A percentile compares a stretch with the other conserved stretches of the same genome.
phyloP scores from a whole-genome alignment of 2,113 vertebrate genomes.

The Felis chaus region DNA sequence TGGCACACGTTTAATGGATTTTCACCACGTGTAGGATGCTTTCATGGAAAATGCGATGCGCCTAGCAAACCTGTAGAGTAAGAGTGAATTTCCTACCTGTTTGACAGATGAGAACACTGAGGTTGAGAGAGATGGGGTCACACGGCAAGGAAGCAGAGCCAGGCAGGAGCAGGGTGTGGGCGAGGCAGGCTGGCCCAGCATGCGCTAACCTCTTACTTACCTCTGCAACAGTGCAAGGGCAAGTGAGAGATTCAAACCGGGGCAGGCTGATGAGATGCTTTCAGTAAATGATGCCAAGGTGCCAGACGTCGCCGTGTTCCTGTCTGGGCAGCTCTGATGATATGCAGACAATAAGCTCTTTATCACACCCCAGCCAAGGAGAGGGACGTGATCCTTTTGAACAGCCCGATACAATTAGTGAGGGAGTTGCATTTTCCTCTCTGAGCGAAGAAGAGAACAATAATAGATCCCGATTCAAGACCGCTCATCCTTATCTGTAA shows the following conservation, averaged over 20 bases:
- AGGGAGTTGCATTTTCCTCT: not conserved
- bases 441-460: not conserved
- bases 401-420: not conserved
- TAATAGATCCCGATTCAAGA: not conserved
- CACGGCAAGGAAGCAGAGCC: fast-evolving
- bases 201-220: not conserved
- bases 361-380: not conserved
- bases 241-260: not conserved
- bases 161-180: not conserved
- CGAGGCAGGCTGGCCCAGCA: not conserved
- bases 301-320: fast-evolving
- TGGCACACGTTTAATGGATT: not conserved
- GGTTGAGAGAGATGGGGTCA: not conserved
- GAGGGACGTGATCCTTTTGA: not conserved
- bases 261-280: not conserved
- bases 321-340: not conserved
- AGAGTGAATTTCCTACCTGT: not conserved
- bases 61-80: not conserved
- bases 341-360: not conserved
- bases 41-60: not conserved
- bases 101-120: slow-evolving; percentile 16
- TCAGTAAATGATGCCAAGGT: not conserved
- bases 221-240: not conserved
- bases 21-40: not conserved
- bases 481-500: not conserved